Base-by-base conservation (phyloP, 1,140 invertebrate species). In the Ridgeia piscesae region DNA sequence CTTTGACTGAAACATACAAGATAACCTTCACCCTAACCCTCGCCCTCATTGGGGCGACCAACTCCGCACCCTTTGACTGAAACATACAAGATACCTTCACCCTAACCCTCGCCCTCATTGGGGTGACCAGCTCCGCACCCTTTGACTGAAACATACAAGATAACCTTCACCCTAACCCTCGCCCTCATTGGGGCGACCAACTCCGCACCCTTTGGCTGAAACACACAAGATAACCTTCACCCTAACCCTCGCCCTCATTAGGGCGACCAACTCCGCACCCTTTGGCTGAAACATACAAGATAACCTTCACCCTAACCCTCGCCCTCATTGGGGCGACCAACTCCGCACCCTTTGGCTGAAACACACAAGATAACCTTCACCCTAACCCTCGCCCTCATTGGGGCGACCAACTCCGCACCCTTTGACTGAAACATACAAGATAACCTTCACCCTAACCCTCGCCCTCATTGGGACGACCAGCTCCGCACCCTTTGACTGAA, bases 61-160 rank as follows among this genome's bases (percentile, higher is more conserved):
- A n/a, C n/a, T n/a, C n/a, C n/a, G n/a, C n/a, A n/a, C n/a, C n/a
- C n/a, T n/a, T n/a, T n/a, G n/a, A n/a, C n/a, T n/a, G n/a, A n/a
- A n/a, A n/a, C n/a, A n/a, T n/a, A n/a, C n/a, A n/a, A n/a, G n/a
- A n/a, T n/a, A n/a, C n/a, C n/a, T n/a, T n/a, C n/a, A n/a, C n/a
- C n/a, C n/a, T n/a, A n/a, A 98, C 98, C 88, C 94, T 95, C 6
- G 94, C 95, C 92, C 93, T 93, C 91, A 95, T 94, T 88, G 96
- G 92, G 0, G 92, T 93, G 21, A 94, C 91, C 27, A 95, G 92
- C 11, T 94, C 94, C 8, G 91, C 33, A 33, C 94, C 94, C 6
- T 96, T 94, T 9, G 95, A n/a, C 96, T 96, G 93, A 11, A 42
- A 42, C 42, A 91, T 93, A 93, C 93, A 77, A 77, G 58, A 77